Conservation (phyloP, 2,888 invertebrate genomes). For the Falcaria lacertinaria region DNA sequence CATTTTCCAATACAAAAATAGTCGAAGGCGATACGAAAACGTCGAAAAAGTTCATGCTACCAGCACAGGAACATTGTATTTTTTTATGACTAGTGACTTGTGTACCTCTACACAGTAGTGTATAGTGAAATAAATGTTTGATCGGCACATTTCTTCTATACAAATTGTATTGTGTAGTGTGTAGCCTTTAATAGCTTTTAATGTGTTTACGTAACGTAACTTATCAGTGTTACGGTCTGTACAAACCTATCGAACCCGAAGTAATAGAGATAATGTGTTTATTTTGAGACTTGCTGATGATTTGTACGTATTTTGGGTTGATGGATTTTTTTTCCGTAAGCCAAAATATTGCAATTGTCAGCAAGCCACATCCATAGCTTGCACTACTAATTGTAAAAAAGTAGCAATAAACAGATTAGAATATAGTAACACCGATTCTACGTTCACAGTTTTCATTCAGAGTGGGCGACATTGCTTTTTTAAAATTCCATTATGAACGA, state of each 20-base stretch:
- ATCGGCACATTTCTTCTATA: constrained; percentile 1
- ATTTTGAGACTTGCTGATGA: too few species aligned
- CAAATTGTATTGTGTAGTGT: neutral
- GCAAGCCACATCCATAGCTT: constrained; percentile 67
- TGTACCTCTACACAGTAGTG: constrained; percentile 24
- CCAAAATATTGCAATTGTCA: constrained; percentile 11
- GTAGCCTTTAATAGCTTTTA: neutral
- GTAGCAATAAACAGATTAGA: too few species aligned
- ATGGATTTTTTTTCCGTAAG: too few species aligned
- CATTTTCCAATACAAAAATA: too few species aligned
- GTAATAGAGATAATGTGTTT: constrained; percentile 36
- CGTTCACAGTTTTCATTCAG: constrained; percentile 9
- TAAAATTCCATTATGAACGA: neutral
- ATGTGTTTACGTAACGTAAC: constrained; percentile 3
- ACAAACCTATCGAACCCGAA: constrained; percentile 36
- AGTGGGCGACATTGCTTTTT: constrained; percentile 13
- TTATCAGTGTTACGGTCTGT: constrained; percentile 34
- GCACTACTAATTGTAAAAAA: constrained; percentile 57
- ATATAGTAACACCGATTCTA: neutral
- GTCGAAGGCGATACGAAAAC: too few species aligned
- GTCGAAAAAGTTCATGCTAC: too few species aligned
- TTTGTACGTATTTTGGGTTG: constrained; percentile 6
- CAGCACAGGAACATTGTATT: constrained; percentile 65
- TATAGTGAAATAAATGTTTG: neutral
- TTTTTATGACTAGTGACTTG: constrained; percentile 47